These are phyloP conservation scores for Harpagoxenus sublaevis DNA, from an alignment of 2,888 invertebrate genomes.

Conservation along the genomic window DNA sequence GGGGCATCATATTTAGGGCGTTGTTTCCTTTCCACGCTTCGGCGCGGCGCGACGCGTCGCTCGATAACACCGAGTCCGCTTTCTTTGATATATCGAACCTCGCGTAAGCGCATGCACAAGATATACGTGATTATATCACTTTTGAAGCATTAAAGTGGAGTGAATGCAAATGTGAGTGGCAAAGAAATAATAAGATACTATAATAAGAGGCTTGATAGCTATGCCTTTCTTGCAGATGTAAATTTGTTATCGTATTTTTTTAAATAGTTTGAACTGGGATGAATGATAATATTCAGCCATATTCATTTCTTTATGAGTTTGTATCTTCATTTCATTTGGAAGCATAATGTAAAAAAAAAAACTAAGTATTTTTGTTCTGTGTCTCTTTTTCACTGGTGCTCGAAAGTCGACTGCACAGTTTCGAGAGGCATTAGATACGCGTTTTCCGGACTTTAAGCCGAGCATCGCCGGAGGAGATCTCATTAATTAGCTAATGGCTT, in stretches of 20 bases:
- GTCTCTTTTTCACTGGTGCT: conserved; percentile 2
- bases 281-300: not conserved
- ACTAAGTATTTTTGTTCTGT: conserved; percentile 9
- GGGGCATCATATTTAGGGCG: not conserved
- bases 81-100: not conserved
- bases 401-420: conserved; percentile 20
- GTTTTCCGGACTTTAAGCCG: conserved; percentile 55
- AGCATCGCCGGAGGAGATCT: conserved; percentile 57
- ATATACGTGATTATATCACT: not conserved
- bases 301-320: conserved; percentile 14
- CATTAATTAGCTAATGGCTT: conserved; percentile 71
- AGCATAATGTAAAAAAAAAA: not conserved
- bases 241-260: not conserved
- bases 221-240: not conserved
- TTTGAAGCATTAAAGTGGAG: not conserved
- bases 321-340: conserved; percentile 27
- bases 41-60: conserved; percentile 57
- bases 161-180: not conserved
- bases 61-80: conserved; percentile 58
- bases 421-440: conserved; percentile 50
- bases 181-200: not conserved
- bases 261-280: not conserved
- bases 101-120: not conserved
- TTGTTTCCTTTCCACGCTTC: not conserved
- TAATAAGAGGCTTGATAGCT: not conserved